These are phyloP conservation scores for Leptoteleia sp. DNA, from an alignment of 1,140 invertebrate genomes.

Conservation along the genomic window DNA sequence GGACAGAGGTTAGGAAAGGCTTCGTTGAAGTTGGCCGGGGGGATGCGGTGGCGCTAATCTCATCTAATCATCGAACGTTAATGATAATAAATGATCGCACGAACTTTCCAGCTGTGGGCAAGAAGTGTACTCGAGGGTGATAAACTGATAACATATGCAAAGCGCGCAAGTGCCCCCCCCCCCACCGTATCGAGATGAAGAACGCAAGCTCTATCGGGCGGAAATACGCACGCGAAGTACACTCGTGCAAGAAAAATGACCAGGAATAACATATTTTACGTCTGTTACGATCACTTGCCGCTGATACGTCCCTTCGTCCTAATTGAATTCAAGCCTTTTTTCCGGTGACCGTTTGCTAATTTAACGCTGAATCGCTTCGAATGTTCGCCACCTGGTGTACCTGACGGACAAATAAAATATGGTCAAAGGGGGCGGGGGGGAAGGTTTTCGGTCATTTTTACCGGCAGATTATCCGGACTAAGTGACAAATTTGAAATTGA, in stretches of 20 bases:
- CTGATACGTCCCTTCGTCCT: constrained; percentile 12
- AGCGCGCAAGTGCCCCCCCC: constrained; percentile 42
- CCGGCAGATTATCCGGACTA: too few species aligned
- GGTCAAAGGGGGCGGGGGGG: too few species aligned
- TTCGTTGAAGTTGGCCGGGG: constrained; percentile 41
- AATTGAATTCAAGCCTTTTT: constrained; percentile 45
- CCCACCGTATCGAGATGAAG: constrained; percentile 57
- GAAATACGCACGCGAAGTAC: constrained; percentile 52
- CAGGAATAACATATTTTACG: constrained; percentile 36
- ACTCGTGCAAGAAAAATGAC: constrained; percentile 49
- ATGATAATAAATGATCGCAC: constrained; percentile 66
- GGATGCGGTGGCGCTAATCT: constrained; percentile 63
- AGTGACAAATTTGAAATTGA: too few species aligned
- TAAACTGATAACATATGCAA: constrained; percentile 67
- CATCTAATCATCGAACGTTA: constrained; percentile 69
- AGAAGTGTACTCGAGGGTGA: constrained; percentile 62
- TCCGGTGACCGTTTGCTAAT: constrained; percentile 22
- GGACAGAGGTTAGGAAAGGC: constrained; percentile 45
- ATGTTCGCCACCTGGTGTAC: constrained; percentile 6
- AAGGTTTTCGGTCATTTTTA: too few species aligned
- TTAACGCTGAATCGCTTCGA: too few species aligned
- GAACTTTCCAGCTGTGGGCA: constrained; percentile 61
- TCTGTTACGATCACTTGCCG: constrained; percentile 7
- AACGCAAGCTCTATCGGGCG: constrained; percentile 36
- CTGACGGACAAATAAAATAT: neutral